Conservation (phyloP, 2,888 invertebrate species). For the Nineta flava region DNA sequence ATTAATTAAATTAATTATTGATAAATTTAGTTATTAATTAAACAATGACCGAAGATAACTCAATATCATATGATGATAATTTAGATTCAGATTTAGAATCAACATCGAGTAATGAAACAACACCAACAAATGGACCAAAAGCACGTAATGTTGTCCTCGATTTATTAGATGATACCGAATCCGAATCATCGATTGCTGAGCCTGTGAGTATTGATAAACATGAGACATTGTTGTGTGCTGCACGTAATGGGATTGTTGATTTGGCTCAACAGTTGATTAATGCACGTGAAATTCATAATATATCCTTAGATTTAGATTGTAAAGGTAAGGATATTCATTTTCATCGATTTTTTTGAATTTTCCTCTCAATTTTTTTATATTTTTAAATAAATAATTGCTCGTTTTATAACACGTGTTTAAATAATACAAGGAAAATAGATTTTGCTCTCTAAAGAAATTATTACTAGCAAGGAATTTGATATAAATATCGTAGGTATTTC, state of each 20-base stretch:
- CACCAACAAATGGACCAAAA: constrained; percentile 1
- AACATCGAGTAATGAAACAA: neutral
- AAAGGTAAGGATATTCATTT: constrained; percentile 32
- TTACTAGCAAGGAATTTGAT: too few relatives aligned
- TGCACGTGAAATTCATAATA: constrained; percentile 31
- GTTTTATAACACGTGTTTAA: neutral
- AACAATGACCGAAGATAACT: too few relatives aligned
- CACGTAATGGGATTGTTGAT: constrained; percentile 42
- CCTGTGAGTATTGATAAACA: constrained; percentile 27
- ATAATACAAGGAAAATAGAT: too few relatives aligned
- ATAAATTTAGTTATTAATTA: too few relatives aligned
- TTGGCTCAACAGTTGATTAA: constrained; percentile 38
- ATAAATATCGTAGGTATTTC: too few relatives aligned
- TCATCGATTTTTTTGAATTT: neutral
- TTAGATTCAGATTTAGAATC: neutral
- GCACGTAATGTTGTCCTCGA: neutral
- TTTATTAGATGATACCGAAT: constrained; percentile 1
- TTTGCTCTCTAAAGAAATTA: too few relatives aligned
- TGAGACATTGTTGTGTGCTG: constrained; percentile 40
- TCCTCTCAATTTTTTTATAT: neutral
- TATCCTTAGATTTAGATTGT: constrained; percentile 42
- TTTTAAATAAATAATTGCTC: neutral
- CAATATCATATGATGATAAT: neutral
- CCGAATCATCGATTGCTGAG: neutral
- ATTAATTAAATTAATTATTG: too few relatives aligned